These are phyloP conservation scores for Brachionus rubens DNA, from an alignment of 1,140 invertebrate species.

Conservation along the genomic window DNA sequence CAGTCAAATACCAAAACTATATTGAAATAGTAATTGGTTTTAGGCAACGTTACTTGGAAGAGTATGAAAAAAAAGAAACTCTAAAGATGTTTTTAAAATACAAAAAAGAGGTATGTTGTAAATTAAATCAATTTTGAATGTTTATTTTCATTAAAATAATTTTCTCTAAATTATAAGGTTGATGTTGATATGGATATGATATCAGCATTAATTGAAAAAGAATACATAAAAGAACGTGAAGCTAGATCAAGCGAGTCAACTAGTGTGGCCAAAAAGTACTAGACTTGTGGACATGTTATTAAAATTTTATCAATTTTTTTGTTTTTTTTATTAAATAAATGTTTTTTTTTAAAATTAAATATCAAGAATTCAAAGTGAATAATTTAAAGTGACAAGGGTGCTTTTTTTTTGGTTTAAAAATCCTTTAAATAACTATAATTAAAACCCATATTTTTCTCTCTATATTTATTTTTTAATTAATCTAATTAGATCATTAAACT, in stretches of 20 bases:
- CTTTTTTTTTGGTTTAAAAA: too few relatives aligned
- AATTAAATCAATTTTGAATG: neutral
- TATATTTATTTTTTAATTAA: too few relatives aligned
- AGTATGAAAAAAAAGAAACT: slow-evolving; percentile 72
- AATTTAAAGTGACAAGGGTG: too few relatives aligned
- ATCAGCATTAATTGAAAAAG: slow-evolving; percentile 36
- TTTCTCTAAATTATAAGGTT: slow-evolving; percentile 20
- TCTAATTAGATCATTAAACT: too few relatives aligned
- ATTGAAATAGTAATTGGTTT: slow-evolving; percentile 74
- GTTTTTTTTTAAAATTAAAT: too few relatives aligned
- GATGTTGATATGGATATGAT: slow-evolving; percentile 42
- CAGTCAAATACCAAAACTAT: slow-evolving; percentile 73
- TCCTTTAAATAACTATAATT: too few relatives aligned
- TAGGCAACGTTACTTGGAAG: slow-evolving; percentile 71
- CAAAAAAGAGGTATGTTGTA: slow-evolving; percentile 66
- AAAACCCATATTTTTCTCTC: too few relatives aligned
- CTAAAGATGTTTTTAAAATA: slow-evolving; percentile 71
- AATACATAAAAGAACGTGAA: slow-evolving; percentile 41
- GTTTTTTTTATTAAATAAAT: too few relatives aligned
- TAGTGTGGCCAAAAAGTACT: slow-evolving; percentile 4
- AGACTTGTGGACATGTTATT: neutral
- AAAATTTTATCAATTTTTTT: too few relatives aligned
- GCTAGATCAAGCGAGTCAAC: neutral
- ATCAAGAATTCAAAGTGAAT: too few relatives aligned
- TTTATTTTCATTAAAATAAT: neutral